These are phyloP conservation scores for Amphipyra berbera DNA, from an alignment of 2,888 invertebrate genomes.

Conservation along the genomic window DNA sequence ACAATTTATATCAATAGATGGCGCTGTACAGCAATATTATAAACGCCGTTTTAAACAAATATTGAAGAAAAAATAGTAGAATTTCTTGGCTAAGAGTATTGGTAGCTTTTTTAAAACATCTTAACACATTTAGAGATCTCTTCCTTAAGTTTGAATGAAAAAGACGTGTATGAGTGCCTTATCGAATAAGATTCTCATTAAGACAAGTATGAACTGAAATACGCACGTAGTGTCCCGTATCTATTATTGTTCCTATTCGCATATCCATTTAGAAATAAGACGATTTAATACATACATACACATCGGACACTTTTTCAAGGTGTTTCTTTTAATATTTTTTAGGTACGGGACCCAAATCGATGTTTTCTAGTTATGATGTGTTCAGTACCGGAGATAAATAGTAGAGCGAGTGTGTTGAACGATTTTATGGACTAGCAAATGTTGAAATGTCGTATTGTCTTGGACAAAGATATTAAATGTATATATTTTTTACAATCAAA, in stretches of 20 bases:
- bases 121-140: conserved; percentile 60
- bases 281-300: conserved; percentile 28
- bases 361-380: conserved; percentile 58
- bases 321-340: conserved; percentile 32
- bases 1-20: conserved; percentile 41
- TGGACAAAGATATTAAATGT: conserved; percentile 28
- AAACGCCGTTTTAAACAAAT: no score
- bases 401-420: conserved; percentile 30
- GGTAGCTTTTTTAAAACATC: conserved; percentile 46
- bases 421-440: conserved; percentile 23
- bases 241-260: conserved; percentile 56
- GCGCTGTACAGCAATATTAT: conserved; percentile 45
- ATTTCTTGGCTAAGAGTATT: conserved; percentile 53
- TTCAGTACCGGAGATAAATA: conserved; percentile 49
- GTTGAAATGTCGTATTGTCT: conserved; percentile 9
- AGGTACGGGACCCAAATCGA: conserved; percentile 46
- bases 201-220: conserved; percentile 38
- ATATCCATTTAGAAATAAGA: conserved; percentile 59
- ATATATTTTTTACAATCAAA: conserved; percentile 5
- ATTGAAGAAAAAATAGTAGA: conserved; percentile 14
- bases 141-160: conserved; percentile 57
- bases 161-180: conserved; percentile 58
- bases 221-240: conserved; percentile 41
- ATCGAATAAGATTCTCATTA: conserved; percentile 49
- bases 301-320: conserved; percentile 14